Conservation (phyloP, 2,113 vertebrate genomes). For the Carlito syrichta region DNA sequence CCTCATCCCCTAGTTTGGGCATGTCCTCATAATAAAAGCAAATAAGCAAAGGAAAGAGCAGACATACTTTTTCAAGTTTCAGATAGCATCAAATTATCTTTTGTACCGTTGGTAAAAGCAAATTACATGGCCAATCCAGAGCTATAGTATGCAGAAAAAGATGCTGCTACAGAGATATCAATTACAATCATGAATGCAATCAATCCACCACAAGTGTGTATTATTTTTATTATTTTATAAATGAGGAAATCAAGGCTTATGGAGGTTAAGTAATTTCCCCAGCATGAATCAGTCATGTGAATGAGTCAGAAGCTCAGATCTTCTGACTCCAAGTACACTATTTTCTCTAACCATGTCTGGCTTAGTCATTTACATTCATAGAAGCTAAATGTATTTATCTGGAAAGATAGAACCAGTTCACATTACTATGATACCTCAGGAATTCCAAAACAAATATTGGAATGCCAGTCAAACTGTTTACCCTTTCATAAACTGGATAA, state of each 20-base stretch:
- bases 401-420: not conserved
- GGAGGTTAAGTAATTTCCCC: not conserved
- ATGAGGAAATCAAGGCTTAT: not conserved
- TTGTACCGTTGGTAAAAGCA: not conserved
- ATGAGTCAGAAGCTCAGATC: not conserved
- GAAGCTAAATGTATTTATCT: not conserved
- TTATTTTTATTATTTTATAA: constrained; percentile 29
- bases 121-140: not conserved
- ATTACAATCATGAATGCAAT: not conserved
- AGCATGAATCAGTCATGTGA: not conserved
- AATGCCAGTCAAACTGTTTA: not conserved
- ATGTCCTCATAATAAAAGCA: not conserved
- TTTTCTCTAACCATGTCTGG: not conserved
- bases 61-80: not conserved
- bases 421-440: not conserved
- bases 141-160: not conserved
- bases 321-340: not conserved
- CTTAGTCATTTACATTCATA: not conserved
- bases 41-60: not conserved
- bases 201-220: not conserved
- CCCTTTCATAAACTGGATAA: not conserved
- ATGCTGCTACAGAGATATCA: not conserved
- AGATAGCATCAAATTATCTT: not conserved
- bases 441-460: not conserved
- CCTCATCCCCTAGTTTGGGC: not conserved